Conservation (phyloP, 2,113 vertebrate species). For the Oncorhynchus kisutch region DNA sequence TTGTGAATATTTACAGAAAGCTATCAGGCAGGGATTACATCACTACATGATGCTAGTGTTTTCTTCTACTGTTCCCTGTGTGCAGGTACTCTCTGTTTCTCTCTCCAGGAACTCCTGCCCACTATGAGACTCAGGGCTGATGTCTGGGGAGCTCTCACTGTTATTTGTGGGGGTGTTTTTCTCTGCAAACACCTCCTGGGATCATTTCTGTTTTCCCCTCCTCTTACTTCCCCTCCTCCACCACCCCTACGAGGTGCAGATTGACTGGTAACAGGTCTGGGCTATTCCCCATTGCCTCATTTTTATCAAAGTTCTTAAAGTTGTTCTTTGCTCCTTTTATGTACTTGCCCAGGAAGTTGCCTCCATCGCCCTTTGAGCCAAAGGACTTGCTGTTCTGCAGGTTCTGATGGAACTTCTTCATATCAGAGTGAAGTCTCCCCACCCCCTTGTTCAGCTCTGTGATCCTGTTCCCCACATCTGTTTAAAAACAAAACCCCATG, state of each 20-base stretch:
- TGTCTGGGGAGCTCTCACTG: not conserved
- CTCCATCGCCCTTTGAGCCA: not conserved
- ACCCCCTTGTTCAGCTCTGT: slow-evolving; percentile 77
- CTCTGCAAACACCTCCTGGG: not conserved
- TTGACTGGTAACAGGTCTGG: slow-evolving; percentile 32
- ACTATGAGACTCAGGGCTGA: not conserved
- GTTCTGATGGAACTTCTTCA: slow-evolving; percentile 55
- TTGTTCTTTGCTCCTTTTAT: slow-evolving; percentile 73
- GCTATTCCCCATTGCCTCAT: not conserved
- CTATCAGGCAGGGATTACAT: too few species aligned
- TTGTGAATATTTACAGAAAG: too few species aligned
- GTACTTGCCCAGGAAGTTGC: slow-evolving; percentile 65
- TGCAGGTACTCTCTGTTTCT: slow-evolving; percentile 1
- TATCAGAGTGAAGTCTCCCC: slow-evolving; percentile 63
- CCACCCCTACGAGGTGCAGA: slow-evolving; percentile 10
- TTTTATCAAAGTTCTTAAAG: slow-evolving; percentile 60
- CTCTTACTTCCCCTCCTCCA: not conserved
- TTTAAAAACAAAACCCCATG: not conserved
- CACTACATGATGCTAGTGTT: not conserved
- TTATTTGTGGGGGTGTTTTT: not conserved
- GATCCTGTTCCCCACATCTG: slow-evolving; percentile 75
- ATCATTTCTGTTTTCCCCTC: not conserved
- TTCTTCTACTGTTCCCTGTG: not conserved
- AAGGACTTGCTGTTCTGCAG: slow-evolving; percentile 20
- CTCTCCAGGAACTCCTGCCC: not conserved